phyloP scores from a whole-genome alignment of 2,888 invertebrate genomes.

The Lamproptera curius region DNA sequence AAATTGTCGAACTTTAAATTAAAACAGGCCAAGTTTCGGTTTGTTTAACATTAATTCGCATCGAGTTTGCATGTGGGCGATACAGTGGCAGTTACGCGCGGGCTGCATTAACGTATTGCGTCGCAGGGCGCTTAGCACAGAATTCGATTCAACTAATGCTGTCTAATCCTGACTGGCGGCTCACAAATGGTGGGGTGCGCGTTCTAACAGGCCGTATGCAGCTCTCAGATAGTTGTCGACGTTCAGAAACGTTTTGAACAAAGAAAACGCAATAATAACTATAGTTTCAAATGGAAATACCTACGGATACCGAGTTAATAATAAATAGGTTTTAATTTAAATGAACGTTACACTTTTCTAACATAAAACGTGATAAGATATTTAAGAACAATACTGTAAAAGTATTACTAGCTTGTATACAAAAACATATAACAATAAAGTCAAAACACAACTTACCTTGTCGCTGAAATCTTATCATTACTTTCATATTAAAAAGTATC shows the following conservation, averaged over 20 bases:
- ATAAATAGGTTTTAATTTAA: no score
- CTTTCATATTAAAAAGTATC: no score
- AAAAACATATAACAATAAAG: no score
- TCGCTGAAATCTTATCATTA: no score
- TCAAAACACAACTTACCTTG: no score
- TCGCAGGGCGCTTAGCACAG: constrained; percentile 68
- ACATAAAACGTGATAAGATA: constrained; percentile 1
- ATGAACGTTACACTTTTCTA: no score
- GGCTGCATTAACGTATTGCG: constrained; percentile 56
- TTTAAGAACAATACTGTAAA: no score
- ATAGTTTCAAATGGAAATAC: no score
- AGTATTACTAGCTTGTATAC: no score
- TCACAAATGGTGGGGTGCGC: constrained; percentile 61
- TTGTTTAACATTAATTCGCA: constrained; percentile 17
- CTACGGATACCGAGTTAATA: no score
- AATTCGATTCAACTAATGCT: constrained; percentile 75
- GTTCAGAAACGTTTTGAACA: no score
- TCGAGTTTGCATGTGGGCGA: constrained; percentile 30
- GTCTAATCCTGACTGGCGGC: constrained; percentile 65
- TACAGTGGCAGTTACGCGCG: constrained; percentile 39
- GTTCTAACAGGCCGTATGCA: constrained; percentile 67
- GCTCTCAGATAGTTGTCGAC: constrained; percentile 70
- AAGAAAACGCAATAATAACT: no score
- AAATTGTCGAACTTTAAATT: constrained; percentile 60
- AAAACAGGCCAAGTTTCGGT: constrained; percentile 18